Evolutionary conservation across 2,113 vertebrate genomes (phyloP).

Genomic region (Microtus ochrogaster): DNA sequence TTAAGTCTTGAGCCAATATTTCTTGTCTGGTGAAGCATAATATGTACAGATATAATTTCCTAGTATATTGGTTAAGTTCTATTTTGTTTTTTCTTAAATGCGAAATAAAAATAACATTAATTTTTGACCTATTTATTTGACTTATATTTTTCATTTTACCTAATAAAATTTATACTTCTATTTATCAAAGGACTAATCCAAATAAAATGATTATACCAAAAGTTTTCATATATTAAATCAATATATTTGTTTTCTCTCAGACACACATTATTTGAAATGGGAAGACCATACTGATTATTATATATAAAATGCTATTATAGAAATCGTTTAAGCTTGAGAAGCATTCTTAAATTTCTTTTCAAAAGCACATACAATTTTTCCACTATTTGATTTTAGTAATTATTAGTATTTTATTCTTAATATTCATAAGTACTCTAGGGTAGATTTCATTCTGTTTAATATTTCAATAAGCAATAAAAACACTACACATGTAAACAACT

Average conservation of each 20-base stretch:
- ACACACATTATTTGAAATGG: not conserved
- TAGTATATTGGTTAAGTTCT: not conserved
- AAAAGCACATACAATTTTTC: not conserved
- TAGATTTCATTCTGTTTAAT: constrained; percentile 6
- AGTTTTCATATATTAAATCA: not conserved
- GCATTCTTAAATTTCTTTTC: not conserved
- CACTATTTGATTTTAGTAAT: not conserved
- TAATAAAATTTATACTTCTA: not conserved
- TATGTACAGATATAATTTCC: not conserved
- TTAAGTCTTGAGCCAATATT: not conserved
- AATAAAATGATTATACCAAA: not conserved
- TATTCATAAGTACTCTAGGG: not conserved
- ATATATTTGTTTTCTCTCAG: not conserved
- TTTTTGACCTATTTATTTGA: not conserved
- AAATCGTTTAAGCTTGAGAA: not conserved
- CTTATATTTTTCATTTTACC: not conserved
- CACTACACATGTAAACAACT: not conserved
- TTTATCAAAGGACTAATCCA: not conserved
- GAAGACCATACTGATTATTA: not conserved
- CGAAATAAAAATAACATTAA: not conserved
- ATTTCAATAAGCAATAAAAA: not conserved
- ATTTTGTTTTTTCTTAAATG: constrained; percentile 34
- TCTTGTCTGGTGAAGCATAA: constrained; percentile 9
- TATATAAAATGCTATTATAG: not conserved
- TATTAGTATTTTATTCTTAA: not conserved